Evolutionary conservation across 2,888 invertebrate genomes (phyloP), one percentile per base, ranked within the genome.

Genomic region (Amphipoea oculea): DNA sequence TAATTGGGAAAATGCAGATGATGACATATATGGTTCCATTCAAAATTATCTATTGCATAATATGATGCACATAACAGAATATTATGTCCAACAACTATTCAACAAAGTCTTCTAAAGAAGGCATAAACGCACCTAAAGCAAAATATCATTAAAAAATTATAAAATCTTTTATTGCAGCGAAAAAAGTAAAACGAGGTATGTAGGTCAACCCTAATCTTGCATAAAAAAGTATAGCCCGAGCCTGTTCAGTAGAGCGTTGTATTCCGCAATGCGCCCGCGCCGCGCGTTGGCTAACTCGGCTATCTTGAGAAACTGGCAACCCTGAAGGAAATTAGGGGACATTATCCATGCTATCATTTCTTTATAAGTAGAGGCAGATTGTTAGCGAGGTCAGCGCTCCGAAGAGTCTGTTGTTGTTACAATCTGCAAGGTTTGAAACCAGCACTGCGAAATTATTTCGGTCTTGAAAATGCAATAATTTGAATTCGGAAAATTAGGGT

Each of bases 181-280:
- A 86, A 84, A 87, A 89, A 83, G 81, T 85, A 78, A 82, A 91
- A 90, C 85, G 67, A 82, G 88, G 83, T 86, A 92, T 91, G 85
- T 91, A 89, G 94, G 93, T 88, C 91, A 91, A 89, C 93, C 93
- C 93, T 93, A 92, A 90, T 91, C 90, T 93, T 93, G 92, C 93
- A 93, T 89, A 92, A 92, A 89, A 92, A 91, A 91, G 82, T 88
- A 87, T 85, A 86, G 89, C 85, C 70, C 73, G 89, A 79, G 89
- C 88, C 89, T 86, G 90, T 85, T 86, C 92, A 92, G 83, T 88
- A 83, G 89, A 92, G 91, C 93, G 93, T 89, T 89, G 79, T 63
- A 77, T 89, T 91, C 89, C 81, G 86, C 88, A 90, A 87, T 82
- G 78, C 79, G 78, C 75, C 76, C 57, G 73, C 78, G 78, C 76